Evolutionary conservation across 2,113 vertebrate species (phyloP).

Genomic region (Erythrocercus mccallii): DNA sequence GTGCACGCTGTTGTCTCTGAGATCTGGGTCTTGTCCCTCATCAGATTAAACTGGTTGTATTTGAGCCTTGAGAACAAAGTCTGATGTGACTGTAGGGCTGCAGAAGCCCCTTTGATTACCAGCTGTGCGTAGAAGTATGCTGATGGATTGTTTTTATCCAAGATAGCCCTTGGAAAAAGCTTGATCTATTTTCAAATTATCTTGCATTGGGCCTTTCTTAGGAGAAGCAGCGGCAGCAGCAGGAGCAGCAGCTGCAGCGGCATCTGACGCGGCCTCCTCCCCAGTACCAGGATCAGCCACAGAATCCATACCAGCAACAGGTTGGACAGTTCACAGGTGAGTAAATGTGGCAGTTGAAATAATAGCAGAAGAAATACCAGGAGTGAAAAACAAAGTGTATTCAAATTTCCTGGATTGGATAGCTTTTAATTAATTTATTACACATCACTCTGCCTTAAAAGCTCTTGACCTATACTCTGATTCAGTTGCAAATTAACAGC

Average conservation of each 20-base stretch:
- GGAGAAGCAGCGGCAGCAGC: slow-evolving; percentile 91
- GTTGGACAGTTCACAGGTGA: slow-evolving; percentile 88
- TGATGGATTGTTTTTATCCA: not conserved
- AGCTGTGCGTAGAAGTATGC: not conserved
- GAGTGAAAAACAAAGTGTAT: not conserved
- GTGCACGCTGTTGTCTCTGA: not conserved
- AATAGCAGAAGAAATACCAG: not conserved
- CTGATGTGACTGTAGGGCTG: not conserved
- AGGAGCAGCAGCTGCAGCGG: slow-evolving; percentile 91
- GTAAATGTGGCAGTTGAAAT: not conserved
- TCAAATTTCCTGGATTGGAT: not conserved
- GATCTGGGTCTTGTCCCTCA: not conserved
- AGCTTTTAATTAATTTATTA: slow-evolving; percentile 4
- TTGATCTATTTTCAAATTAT: not conserved
- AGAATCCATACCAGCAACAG: slow-evolving; percentile 85
- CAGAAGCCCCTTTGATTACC: not conserved
- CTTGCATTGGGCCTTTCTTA: slow-evolving; percentile 33
- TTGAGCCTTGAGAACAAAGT: not conserved
- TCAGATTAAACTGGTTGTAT: not conserved
- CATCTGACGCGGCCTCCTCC: slow-evolving; percentile 93
- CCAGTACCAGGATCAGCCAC: slow-evolving; percentile 93
- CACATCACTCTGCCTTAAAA: not conserved
- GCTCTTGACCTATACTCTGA: not conserved
- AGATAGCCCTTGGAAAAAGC: not conserved
- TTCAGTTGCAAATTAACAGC: not conserved